phyloP scores from a whole-genome alignment of 2,797 vertebrate genomes.

The Hipposideros larvatus region DNA sequence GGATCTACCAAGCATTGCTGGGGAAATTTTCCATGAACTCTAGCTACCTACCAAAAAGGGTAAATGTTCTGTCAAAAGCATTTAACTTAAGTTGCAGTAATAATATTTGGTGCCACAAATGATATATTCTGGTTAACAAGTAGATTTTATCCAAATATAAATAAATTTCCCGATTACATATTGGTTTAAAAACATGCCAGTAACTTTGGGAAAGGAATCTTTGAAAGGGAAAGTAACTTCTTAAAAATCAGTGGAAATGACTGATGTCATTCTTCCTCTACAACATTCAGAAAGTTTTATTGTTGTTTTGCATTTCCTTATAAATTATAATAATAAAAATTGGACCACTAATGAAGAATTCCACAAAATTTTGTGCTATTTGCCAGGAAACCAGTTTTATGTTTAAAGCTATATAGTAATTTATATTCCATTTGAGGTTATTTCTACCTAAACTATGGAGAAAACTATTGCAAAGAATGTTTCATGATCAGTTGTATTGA shows the following conservation, averaged over 20 bases:
- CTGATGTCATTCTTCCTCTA: neutral
- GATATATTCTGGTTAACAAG: neutral
- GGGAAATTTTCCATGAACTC: neutral
- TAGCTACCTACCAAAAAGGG: neutral
- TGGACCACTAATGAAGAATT: neutral
- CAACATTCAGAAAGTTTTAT: neutral
- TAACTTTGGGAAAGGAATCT: neutral
- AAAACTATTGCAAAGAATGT: neutral
- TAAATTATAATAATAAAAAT: neutral
- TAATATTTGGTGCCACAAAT: neutral
- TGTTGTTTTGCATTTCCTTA: neutral
- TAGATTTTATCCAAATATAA: neutral
- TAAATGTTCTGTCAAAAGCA: constrained; percentile 8
- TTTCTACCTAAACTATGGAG: neutral
- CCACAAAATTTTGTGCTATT: neutral
- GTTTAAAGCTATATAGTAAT: neutral
- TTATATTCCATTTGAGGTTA: neutral
- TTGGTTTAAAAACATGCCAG: neutral
- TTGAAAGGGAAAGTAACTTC: constrained; percentile 5
- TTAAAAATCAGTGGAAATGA: neutral
- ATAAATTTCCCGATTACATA: neutral
- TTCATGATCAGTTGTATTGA: neutral
- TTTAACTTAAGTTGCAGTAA: neutral
- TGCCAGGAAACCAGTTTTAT: neutral
- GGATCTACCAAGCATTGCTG: neutral